Conservation (phyloP, 1,140 invertebrate genomes). For the Dinoponera quadriceps region DNA sequence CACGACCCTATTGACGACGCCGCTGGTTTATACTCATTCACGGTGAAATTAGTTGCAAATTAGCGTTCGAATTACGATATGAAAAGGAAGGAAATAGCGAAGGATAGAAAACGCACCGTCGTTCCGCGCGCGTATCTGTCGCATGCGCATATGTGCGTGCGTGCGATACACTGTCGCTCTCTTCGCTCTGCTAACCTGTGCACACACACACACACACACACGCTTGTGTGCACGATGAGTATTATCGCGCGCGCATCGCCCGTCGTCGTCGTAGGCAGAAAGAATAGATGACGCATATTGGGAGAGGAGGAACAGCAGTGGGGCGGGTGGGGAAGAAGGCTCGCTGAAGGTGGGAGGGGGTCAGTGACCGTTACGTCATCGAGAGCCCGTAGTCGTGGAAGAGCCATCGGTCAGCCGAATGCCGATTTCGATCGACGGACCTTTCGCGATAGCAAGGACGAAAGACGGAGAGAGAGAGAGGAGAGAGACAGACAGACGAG, state of each 20-base stretch:
- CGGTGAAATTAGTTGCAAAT: too few relatives aligned
- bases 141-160: background rate
- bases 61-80: slow-evolving; percentile 8
- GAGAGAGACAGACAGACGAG: too few relatives aligned
- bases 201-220: slow-evolving; percentile 13
- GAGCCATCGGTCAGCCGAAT: slow-evolving; percentile 71
- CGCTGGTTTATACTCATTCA: background rate
- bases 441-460: background rate
- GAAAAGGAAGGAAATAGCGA: background rate
- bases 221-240: slow-evolving; percentile 42
- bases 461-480: too few relatives aligned
- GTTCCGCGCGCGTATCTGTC: background rate
- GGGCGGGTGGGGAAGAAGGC: slow-evolving; percentile 41
- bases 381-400: slow-evolving; percentile 71
- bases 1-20: background rate
- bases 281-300: slow-evolving; percentile 65
- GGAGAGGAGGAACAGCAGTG: slow-evolving; percentile 11
- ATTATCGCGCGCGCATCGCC: slow-evolving; percentile 67
- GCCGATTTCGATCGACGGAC: slow-evolving; percentile 70
- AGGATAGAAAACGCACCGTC: too few relatives aligned
- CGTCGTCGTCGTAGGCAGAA: slow-evolving; percentile 69
- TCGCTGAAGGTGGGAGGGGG: slow-evolving; percentile 75
- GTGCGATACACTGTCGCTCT: slow-evolving; percentile 46
- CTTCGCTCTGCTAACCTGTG: slow-evolving; percentile 54
- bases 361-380: slow-evolving; percentile 85